Evolutionary conservation across 2,888 invertebrate genomes (phyloP).

Genomic region (Danaus chrysippus): DNA sequence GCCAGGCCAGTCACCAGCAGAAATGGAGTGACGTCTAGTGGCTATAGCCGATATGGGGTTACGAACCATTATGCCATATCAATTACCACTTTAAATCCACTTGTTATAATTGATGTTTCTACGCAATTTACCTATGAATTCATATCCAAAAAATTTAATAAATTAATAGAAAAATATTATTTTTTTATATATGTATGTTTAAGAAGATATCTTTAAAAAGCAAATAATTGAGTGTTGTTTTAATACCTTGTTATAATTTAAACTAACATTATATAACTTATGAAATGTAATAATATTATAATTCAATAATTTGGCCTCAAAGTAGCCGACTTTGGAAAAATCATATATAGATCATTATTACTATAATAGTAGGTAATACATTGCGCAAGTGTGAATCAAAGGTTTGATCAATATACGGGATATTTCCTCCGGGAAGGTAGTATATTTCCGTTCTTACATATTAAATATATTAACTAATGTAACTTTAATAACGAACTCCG

Average conservation of each 20-base stretch:
- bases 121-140: constrained; percentile 8
- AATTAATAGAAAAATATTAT: neutral
- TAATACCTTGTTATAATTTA: too few relatives aligned
- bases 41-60: constrained; percentile 33
- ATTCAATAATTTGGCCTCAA: neutral
- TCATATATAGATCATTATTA: neutral
- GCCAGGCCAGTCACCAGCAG: constrained; percentile 47
- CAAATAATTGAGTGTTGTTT: too few relatives aligned
- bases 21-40: constrained; percentile 62
- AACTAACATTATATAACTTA: too few relatives aligned
- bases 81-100: constrained; percentile 26
- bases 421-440: constrained; percentile 13
- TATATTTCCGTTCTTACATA: constrained; percentile 6
- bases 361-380: constrained; percentile 13
- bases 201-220: too few relatives aligned
- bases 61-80: constrained; percentile 27
- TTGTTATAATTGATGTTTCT: constrained; percentile 19
- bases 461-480: neutral
- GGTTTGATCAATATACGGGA: constrained; percentile 28
- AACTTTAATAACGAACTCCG: neutral
- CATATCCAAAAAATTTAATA: constrained; percentile 6
- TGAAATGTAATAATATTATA: too few relatives aligned
- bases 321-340: neutral
- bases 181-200: too few relatives aligned
- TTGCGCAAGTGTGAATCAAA: constrained; percentile 29